Evolutionary conservation across 2,888 invertebrate genomes (phyloP).

Genomic region (Pogonocherus hispidulus): DNA sequence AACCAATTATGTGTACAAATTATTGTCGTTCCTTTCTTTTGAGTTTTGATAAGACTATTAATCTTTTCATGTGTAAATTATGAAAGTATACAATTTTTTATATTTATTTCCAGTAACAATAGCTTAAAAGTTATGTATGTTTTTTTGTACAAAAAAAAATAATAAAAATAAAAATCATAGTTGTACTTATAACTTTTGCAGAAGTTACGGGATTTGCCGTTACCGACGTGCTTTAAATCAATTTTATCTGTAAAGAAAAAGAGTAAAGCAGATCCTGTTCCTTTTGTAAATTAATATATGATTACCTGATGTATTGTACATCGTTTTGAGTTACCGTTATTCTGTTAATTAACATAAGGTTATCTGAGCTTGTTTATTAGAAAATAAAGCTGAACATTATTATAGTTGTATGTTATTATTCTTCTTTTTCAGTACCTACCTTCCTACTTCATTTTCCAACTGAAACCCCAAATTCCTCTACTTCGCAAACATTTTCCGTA

Average conservation of each 20-base stretch:
- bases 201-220: slow-evolving; percentile 49
- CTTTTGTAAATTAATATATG: slow-evolving; percentile 56
- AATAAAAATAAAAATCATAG: slow-evolving; percentile 44
- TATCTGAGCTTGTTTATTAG: slow-evolving; percentile 69
- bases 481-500: too few species aligned
- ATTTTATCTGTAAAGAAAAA: slow-evolving; percentile 21
- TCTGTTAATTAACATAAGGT: slow-evolving; percentile 68
- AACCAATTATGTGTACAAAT: slow-evolving; percentile 68
- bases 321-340: slow-evolving; percentile 70
- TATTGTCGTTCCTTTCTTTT: slow-evolving; percentile 66
- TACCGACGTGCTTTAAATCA: slow-evolving; percentile 31
- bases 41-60: slow-evolving; percentile 56
- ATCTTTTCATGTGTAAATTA: slow-evolving; percentile 56
- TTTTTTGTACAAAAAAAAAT: slow-evolving; percentile 47
- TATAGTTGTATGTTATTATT: slow-evolving; percentile 34
- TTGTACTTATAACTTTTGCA: slow-evolving; percentile 58
- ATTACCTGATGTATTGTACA: slow-evolving; percentile 66
- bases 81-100: slow-evolving; percentile 57
- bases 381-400: slow-evolving; percentile 63
- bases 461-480: background rate
- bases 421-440: background rate
- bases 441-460: too few species aligned
- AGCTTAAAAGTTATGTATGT: slow-evolving; percentile 38
- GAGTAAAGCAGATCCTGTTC: slow-evolving; percentile 51
- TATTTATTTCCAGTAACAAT: slow-evolving; percentile 58